Percentiles rank a stretch among this genome's conserved stretches.
phyloP scores from a whole-genome alignment of 2,797 vertebrate species.

The Notamacropus eugenii region DNA sequence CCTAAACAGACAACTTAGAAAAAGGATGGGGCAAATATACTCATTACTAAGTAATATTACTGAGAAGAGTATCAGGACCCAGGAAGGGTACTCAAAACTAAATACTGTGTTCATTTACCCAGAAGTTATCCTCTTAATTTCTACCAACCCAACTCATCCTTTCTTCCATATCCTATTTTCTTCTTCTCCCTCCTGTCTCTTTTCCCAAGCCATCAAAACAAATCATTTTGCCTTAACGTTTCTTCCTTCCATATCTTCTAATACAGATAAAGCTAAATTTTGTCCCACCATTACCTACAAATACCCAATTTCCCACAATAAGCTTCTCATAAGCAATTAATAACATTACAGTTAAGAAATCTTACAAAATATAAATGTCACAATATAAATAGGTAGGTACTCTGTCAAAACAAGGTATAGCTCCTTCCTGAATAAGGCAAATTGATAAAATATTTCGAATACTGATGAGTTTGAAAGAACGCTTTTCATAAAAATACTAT shows the following conservation, averaged over 20 bases:
- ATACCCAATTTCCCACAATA: background rate
- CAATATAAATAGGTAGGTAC: background rate
- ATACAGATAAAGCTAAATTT: background rate
- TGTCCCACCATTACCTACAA: background rate
- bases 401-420: background rate
- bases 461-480: background rate
- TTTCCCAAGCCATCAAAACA: background rate
- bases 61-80: background rate
- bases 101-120: background rate
- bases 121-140: background rate
- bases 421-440: background rate
- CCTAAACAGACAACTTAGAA: background rate
- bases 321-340: background rate
- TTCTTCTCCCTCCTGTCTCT: background rate
- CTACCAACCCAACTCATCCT: background rate
- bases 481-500: background rate
- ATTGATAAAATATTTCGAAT: background rate
- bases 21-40: background rate
- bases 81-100: conserved; percentile 1
- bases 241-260: background rate
- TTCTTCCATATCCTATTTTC: background rate
- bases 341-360: background rate
- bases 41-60: background rate
- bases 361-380: background rate
- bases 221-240: background rate